A percentile compares a stretch with the other conserved stretches of the same genome.
These are phyloP conservation scores for Bos javanicus DNA, from an alignment of 2,113 vertebrate species.

Conservation along the genomic window DNA sequence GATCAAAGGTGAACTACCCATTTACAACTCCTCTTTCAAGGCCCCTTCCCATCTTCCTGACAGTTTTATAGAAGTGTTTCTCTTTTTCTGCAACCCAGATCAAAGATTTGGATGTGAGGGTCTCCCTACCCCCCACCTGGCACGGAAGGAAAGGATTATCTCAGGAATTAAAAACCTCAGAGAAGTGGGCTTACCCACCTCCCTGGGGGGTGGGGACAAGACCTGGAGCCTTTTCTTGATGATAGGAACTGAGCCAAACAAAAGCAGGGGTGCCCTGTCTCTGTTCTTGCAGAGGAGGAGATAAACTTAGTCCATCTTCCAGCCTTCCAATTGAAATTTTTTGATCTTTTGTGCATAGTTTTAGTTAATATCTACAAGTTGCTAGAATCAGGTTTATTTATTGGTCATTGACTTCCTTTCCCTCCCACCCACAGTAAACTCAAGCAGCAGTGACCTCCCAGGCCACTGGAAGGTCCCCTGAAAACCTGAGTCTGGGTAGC, in stretches of 20 bases:
- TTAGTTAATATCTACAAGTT: not conserved
- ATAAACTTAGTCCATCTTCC: not conserved
- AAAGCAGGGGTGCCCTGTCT: not conserved
- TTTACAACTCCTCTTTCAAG: constrained; percentile 51
- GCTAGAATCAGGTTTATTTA: not conserved
- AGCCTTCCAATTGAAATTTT: not conserved
- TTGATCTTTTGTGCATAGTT: not conserved
- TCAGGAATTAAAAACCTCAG: constrained; percentile 38
- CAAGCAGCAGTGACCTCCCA: not conserved
- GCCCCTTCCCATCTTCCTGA: constrained; percentile 18
- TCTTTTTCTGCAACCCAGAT: constrained; percentile 47
- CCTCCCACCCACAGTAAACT: not conserved
- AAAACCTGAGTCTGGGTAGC: not conserved
- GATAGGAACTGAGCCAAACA: not conserved
- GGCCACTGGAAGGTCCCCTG: not conserved
- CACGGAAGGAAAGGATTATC: constrained; percentile 60
- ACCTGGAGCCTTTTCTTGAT: not conserved
- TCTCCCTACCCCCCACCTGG: not conserved
- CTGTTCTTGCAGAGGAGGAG: not conserved
- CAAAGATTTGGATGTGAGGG: constrained; percentile 52
- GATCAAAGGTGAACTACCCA: constrained; percentile 67
- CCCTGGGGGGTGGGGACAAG: not conserved
- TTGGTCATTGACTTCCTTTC: not conserved
- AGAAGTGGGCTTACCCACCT: not conserved
- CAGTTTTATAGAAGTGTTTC: constrained; percentile 62